Conservation (phyloP, 1,140 invertebrate species). For the Conus ventricosus region DNA sequence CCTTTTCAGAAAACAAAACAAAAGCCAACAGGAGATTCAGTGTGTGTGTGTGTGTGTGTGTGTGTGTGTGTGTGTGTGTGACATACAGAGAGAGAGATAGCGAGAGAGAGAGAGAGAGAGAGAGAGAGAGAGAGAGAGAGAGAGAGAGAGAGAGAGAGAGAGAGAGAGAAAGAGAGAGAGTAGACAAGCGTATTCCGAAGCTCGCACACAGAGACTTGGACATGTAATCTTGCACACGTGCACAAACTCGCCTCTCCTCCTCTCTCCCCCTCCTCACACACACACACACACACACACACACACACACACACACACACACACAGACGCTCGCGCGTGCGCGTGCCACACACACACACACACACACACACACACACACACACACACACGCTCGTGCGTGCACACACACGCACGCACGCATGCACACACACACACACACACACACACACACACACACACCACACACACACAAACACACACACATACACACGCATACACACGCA, state of each 20-base stretch:
- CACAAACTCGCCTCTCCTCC: neutral
- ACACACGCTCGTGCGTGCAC: neutral
- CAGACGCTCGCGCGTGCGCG: neutral
- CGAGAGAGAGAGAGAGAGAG: no score
- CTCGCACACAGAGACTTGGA: neutral
- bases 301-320: neutral
- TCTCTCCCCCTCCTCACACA: neutral
- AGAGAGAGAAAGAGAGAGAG: no score
- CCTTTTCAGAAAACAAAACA: no score
- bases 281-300: slow-evolving; percentile 7
- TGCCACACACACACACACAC: neutral
- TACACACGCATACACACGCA: neutral
- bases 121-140: no score
- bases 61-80: neutral
- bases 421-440: neutral
- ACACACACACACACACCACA: neutral
- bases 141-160: no score
- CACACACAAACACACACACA: neutral
- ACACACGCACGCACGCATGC: neutral
- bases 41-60: no score
- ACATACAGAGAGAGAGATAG: no score
- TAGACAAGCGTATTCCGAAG: neutral
- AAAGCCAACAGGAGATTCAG: no score
- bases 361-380: neutral
- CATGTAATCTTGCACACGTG: no score